Conservation (phyloP, 64 coral and sea anemone species). For the Porites australiensis region DNA sequence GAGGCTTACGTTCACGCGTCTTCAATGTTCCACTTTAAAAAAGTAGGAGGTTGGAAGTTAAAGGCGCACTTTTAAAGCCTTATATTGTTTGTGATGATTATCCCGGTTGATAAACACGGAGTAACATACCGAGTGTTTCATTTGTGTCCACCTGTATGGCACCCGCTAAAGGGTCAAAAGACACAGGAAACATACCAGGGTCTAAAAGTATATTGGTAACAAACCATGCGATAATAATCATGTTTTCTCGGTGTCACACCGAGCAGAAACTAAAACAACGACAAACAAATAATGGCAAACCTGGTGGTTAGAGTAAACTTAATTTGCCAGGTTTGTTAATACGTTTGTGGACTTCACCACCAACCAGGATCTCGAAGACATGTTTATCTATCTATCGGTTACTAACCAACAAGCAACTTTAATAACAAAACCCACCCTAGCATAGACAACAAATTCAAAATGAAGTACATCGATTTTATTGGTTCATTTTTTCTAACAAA, state of each 20-base stretch:
- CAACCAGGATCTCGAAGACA: no score
- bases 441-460: no score
- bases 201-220: neutral
- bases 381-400: no score
- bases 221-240: slow-evolving; percentile 4
- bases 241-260: neutral
- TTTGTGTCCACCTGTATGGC: neutral
- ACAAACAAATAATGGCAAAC: neutral
- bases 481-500: neutral
- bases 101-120: slow-evolving; percentile 4
- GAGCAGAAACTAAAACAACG: neutral
- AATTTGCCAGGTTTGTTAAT: neutral
- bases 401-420: no score
- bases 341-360: no score
- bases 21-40: neutral
- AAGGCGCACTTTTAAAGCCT: neutral
- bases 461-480: slow-evolving; percentile 9
- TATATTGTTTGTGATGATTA: neutral
- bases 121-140: slow-evolving; percentile 46
- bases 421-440: no score
- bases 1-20: neutral
- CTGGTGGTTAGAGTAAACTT: neutral
- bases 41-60: neutral
- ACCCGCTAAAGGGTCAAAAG: slow-evolving; percentile 26
- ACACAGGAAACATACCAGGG: slow-evolving; percentile 6